Evolutionary conservation across 2,797 vertebrate species (phyloP).

Genomic region (Tokudaia tokunoshimensis): DNA sequence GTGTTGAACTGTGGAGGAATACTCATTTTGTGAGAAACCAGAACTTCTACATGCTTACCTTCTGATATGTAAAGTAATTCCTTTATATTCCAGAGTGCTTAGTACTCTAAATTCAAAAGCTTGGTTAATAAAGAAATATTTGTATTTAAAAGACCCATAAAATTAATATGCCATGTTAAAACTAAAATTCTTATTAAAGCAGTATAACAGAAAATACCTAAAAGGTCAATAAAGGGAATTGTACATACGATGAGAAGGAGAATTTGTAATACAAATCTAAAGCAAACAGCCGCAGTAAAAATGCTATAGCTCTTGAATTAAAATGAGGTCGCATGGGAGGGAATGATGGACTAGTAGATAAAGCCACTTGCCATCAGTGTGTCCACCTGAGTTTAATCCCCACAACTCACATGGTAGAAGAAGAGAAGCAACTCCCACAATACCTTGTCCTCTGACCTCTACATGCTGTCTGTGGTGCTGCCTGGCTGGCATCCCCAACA

Average conservation of each 20-base stretch:
- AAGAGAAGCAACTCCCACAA: not conserved
- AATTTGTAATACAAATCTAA: constrained; percentile 39
- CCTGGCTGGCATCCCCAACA: not conserved
- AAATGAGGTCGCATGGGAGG: not conserved
- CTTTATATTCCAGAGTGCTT: not conserved
- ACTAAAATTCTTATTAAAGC: constrained; percentile 16
- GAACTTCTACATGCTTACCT: not conserved
- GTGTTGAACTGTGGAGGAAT: not conserved
- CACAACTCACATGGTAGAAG: not conserved
- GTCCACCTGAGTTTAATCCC: not conserved
- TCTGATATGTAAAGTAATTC: not conserved
- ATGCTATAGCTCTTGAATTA: constrained; percentile 48
- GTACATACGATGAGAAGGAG: not conserved
- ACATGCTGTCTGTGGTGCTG: not conserved
- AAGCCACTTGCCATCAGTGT: not conserved
- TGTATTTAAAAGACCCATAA: constrained; percentile 25
- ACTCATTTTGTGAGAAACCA: not conserved
- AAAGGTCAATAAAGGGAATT: constrained; percentile 22
- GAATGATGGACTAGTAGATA: not conserved
- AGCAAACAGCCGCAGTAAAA: constrained; percentile 23
- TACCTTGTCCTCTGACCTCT: no score
- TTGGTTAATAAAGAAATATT: constrained; percentile 12
- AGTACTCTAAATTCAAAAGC: not conserved
- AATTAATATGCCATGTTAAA: constrained; percentile 42
- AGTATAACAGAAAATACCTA: constrained; percentile 50